Evolutionary conservation across 2,888 invertebrate genomes (phyloP), one percentile per base, ranked within the genome.

Genomic region (Linyphia triangularis): DNA sequence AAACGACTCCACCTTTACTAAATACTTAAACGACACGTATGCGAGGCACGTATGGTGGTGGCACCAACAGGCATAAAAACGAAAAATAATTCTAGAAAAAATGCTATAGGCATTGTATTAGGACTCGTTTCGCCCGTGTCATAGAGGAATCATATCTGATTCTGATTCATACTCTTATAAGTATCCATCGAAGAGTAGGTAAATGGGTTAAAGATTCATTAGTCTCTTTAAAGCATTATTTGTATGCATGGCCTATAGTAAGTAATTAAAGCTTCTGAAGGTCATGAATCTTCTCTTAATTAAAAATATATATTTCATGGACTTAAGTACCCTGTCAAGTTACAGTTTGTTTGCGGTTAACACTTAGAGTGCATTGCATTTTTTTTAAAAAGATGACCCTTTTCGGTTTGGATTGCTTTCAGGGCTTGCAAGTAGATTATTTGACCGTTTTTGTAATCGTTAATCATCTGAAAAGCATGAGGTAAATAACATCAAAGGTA

Each of bases 201-300:
- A 70, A 43, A 43, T 70, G 43, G 70, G 70, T 70, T 70, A 70
- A 70, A 70, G 70, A 70, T 70, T 70, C 43, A 70, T 70, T 70
- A 26, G 70, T 2, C 2, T 13, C 51, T 16, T 5, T 51, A 51
- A 51, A n/a, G 13, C 51, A 51, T 51, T 51, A 51, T 51, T 51
- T 51, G 51, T 51, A 51, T 51, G 51, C 51, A 51, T n/a, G 51
- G n/a, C 13, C 16, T n/a, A 51, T n/a, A n/a, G 1, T 9, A 51
- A 51, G 51, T 51, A 51, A 51, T 51, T 51, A 51, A 51, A n/a
- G 51, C 51, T 51, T 51, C 51, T 16, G n/a, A 51, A 16, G 51
- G n/a, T n/a, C 51, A 16, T 51, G 51, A 51, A 51, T 51, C 51
- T 51, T 51, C 5, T 16, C 51, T 51, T 51, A 51, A 51, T 51